Base-by-base conservation (phyloP, 2,113 vertebrate genomes). In the Mugil cephalus region DNA sequence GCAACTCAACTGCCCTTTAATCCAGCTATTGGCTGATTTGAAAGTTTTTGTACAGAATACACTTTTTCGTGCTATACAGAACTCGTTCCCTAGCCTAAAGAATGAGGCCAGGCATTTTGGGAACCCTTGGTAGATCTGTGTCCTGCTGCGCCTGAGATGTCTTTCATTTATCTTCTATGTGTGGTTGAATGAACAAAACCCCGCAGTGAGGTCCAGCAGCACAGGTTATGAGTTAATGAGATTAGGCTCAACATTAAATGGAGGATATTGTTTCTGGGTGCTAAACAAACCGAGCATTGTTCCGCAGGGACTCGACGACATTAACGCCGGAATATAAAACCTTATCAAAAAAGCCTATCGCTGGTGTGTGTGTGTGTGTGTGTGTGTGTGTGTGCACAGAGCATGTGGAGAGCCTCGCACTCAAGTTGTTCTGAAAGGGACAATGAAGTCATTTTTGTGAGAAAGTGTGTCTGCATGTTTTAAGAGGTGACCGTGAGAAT, bases 271-370 rank as follows among this genome's bases (percentile, higher is more conserved):
- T 82, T 71, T 70, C 84, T 63, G 72, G 53, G 77, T 40, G 59
- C 59, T 54, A 70, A 79, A 91, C 88, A 92, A 87, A 67, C 52
- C 14, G 0, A 14, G 39, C 83, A 77, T 75, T 91, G 87, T 91
- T 74, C 84, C 38, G 15, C 61, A 12, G 56, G 43, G 77, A 61
- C 64, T 58, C 34, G 7, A 18, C 18, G 21, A 79, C 55, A 85
- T 73, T 86, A 74, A 78, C 69, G 69, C 42, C 1, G 85, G 75
- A 84, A 90, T 69, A 82, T 78, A 81, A 90, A 84, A 85, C 87
- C 86, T 66, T 72, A 85, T 68, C 67, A 74, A 59, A 73, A 70
- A 53, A 74, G 65, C 19, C 65, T 68, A 77, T 85, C 78, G 39
- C 54, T 72, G 55, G 17, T 56, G 66, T 79, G 64, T 54, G 12